Evolutionary conservation across 1,140 invertebrate genomes (phyloP).

Genomic region (Liolophura sinensis): DNA sequence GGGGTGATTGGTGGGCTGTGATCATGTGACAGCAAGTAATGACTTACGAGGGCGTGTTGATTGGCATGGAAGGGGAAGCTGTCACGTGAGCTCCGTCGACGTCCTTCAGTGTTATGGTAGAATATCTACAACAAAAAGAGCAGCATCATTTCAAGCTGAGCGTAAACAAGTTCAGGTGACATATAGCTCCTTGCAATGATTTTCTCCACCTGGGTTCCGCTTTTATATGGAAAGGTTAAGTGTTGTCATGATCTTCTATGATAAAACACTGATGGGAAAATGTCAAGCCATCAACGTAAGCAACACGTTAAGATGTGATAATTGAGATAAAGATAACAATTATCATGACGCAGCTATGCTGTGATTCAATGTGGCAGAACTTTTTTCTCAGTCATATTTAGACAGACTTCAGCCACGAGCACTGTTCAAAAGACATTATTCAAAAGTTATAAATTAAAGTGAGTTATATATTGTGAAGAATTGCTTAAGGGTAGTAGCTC

Average conservation of each 20-base stretch:
- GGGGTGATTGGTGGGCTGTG: neutral
- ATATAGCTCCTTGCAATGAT: conserved; percentile 1
- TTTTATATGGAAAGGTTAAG: neutral
- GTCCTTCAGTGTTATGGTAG: conserved; percentile 37
- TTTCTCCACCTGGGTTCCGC: neutral
- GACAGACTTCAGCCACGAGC: too few species aligned
- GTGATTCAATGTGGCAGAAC: too few species aligned
- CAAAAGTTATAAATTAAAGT: too few species aligned
- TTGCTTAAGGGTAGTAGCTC: too few species aligned
- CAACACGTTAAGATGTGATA: neutral
- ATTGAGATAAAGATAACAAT: too few species aligned
- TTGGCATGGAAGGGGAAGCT: conserved; percentile 48
- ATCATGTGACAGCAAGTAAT: neutral
- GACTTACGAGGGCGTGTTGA: conserved; percentile 39
- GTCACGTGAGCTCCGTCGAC: conserved; percentile 41
- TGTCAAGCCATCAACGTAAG: neutral
- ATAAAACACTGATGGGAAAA: neutral
- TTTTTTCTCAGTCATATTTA: too few species aligned
- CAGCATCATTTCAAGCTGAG: neutral
- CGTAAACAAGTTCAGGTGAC: neutral
- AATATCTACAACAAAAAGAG: conserved; percentile 33
- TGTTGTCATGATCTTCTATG: neutral
- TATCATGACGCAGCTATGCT: too few species aligned
- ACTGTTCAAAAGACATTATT: too few species aligned
- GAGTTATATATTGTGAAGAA: too few species aligned